These are phyloP conservation scores for Cryptotis parvus DNA, from an alignment of 2,113 vertebrate genomes.

Conservation along the genomic window DNA sequence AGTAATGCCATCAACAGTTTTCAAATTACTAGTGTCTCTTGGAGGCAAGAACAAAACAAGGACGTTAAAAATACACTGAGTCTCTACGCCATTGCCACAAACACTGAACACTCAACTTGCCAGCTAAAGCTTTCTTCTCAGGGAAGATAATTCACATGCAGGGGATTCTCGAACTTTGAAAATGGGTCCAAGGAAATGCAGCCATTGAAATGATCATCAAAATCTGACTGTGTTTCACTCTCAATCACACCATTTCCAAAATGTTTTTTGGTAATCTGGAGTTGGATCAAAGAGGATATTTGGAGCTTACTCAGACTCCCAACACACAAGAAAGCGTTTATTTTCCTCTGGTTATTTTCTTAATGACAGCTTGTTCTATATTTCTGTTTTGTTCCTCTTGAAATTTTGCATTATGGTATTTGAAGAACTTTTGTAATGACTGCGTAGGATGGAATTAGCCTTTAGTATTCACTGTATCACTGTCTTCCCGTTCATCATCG, in stretches of 20 bases:
- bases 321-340: background rate
- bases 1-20: slow-evolving; percentile 68
- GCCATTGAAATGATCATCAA: slow-evolving; percentile 64
- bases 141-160: slow-evolving; percentile 75
- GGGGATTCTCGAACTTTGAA: slow-evolving; percentile 68
- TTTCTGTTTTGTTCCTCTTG: background rate
- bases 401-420: background rate
- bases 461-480: no score
- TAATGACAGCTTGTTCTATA: background rate
- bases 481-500: no score
- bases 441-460: background rate
- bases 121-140: slow-evolving; percentile 66
- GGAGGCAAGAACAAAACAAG: slow-evolving; percentile 78
- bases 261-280: background rate
- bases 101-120: slow-evolving; percentile 53
- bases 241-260: slow-evolving; percentile 60
- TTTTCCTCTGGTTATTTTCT: background rate
- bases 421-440: background rate
- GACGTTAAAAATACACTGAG: slow-evolving; percentile 81
- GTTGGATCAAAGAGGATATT: background rate
- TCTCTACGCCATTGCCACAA: slow-evolving; percentile 70
- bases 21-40: slow-evolving; percentile 81
- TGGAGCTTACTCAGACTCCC: background rate
- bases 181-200: slow-evolving; percentile 61
- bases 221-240: slow-evolving; percentile 56